A percentile compares a stretch with the other conserved stretches of the same genome.
These are phyloP conservation scores for Anabacerthia variegaticeps DNA, from an alignment of 2,797 vertebrate species.

Conservation along the genomic window DNA sequence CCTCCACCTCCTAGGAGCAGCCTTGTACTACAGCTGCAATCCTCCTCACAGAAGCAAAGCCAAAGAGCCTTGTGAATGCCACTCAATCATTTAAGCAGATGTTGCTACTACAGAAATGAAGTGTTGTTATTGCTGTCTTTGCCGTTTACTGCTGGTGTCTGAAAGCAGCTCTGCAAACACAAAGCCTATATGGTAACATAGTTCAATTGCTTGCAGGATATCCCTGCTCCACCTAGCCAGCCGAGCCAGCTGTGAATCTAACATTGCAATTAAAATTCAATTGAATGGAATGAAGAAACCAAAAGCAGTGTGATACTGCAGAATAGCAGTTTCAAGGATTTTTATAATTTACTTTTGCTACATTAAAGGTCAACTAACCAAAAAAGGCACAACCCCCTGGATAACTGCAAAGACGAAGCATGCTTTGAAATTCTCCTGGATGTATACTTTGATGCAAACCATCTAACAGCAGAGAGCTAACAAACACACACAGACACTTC, in stretches of 20 bases:
- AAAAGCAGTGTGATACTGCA: not conserved
- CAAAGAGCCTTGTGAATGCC: not conserved
- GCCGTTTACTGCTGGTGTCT: not conserved
- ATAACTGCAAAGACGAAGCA: not conserved
- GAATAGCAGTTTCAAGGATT: not conserved
- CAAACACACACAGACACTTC: not conserved
- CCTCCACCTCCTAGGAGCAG: not conserved
- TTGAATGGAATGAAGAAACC: not conserved
- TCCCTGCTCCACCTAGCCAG: not conserved
- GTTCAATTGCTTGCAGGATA: not conserved
- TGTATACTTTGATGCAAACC: not conserved
- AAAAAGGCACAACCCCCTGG: not conserved
- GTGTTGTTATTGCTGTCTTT: not conserved
- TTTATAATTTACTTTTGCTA: not conserved
- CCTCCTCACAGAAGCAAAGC: not conserved
- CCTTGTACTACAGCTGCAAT: not conserved
- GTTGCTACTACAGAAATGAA: not conserved
- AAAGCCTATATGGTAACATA: not conserved
- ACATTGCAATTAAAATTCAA: not conserved
- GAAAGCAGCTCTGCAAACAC: not conserved
- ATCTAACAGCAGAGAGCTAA: conserved; percentile 34
- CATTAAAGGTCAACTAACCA: not conserved
- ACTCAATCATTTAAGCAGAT: conserved; percentile 17
- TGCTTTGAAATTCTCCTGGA: not conserved
- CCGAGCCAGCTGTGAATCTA: not conserved